A percentile compares a stretch with the other conserved stretches of the same genome.
Conservation (phyloP, 2,113 vertebrate genomes). For the Clarias gariepinus region DNA sequence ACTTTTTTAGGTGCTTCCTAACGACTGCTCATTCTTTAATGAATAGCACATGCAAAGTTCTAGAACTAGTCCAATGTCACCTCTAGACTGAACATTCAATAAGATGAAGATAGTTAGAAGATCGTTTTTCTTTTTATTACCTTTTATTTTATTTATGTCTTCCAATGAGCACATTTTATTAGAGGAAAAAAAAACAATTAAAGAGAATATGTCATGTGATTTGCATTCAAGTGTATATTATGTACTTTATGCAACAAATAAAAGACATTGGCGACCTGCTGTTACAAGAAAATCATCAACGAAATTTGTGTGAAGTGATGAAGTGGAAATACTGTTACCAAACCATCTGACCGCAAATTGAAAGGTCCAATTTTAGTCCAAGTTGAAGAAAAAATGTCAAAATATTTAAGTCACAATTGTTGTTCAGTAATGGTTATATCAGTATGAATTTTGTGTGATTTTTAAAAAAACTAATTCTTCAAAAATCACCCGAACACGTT, state of each 20-base stretch:
- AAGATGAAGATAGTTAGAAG: not conserved
- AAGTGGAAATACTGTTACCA: not conserved
- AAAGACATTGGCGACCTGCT: not conserved
- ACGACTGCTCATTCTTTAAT: not conserved
- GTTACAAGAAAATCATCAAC: not conserved
- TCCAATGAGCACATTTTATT: not conserved
- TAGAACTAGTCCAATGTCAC: not conserved
- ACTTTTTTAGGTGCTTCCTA: constrained; percentile 10
- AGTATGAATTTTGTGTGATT: too few relatives aligned
- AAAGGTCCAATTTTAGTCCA: too few relatives aligned
- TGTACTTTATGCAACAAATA: not conserved
- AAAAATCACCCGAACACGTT: too few relatives aligned
- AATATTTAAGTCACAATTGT: too few relatives aligned
- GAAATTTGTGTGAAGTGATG: not conserved
- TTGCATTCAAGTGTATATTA: not conserved
- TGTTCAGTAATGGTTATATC: too few relatives aligned
- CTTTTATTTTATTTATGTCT: not conserved
- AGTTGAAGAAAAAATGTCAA: too few relatives aligned
- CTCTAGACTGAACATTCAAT: not conserved
- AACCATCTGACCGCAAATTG: not conserved
- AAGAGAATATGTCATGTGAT: not conserved
- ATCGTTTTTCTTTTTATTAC: not conserved
- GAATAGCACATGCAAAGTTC: not conserved
- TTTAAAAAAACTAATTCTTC: too few relatives aligned
- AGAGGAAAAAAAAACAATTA: too few relatives aligned